Evolutionary conservation across 2,888 invertebrate species (phyloP).

Genomic region (Drosophila tanythrix): DNA sequence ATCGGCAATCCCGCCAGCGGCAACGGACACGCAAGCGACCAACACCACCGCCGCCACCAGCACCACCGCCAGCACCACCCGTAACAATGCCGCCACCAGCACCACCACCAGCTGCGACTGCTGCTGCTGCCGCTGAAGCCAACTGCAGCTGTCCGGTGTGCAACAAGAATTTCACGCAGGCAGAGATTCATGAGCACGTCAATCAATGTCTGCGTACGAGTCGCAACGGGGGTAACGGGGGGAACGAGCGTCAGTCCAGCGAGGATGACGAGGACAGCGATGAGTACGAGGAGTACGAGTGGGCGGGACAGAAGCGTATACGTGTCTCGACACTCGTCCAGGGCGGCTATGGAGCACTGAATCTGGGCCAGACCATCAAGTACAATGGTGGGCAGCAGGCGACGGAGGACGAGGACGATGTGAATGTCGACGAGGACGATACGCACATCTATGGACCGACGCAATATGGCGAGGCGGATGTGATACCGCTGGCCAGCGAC

Average conservation of each 20-base stretch:
- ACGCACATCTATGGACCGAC: slow-evolving; percentile 92
- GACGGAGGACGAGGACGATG: slow-evolving; percentile 89
- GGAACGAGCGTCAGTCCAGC: slow-evolving; percentile 81
- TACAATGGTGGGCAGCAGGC: slow-evolving; percentile 62
- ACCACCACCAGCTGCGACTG: slow-evolving; percentile 23
- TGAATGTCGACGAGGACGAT: slow-evolving; percentile 94
- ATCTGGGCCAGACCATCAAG: slow-evolving; percentile 82
- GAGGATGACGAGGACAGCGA: slow-evolving; percentile 89
- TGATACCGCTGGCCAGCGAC: slow-evolving; percentile 86
- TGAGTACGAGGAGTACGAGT: slow-evolving; percentile 93
- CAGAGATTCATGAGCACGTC: slow-evolving; percentile 90
- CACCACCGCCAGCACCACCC: slow-evolving; percentile 16
- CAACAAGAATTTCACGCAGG: slow-evolving; percentile 88
- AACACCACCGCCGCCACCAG: slow-evolving; percentile 45
- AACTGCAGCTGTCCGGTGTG: slow-evolving; percentile 92
- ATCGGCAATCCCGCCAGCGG: slow-evolving; percentile 88
- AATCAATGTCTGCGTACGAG: slow-evolving; percentile 87
- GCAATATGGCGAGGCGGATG: slow-evolving; percentile 93
- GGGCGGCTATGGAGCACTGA: slow-evolving; percentile 87
- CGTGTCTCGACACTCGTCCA: slow-evolving; percentile 90
- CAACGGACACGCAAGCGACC: slow-evolving; percentile 88
- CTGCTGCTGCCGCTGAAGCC: slow-evolving; percentile 10
- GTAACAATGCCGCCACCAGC: slow-evolving; percentile 3
- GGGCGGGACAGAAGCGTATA: slow-evolving; percentile 95
- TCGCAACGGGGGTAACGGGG: slow-evolving; percentile 70